Percentiles rank a stretch among this genome's conserved stretches.
These are phyloP conservation scores for Triplophysa siluroides DNA, from an alignment of 2,113 vertebrate genomes.

Conservation along the genomic window DNA sequence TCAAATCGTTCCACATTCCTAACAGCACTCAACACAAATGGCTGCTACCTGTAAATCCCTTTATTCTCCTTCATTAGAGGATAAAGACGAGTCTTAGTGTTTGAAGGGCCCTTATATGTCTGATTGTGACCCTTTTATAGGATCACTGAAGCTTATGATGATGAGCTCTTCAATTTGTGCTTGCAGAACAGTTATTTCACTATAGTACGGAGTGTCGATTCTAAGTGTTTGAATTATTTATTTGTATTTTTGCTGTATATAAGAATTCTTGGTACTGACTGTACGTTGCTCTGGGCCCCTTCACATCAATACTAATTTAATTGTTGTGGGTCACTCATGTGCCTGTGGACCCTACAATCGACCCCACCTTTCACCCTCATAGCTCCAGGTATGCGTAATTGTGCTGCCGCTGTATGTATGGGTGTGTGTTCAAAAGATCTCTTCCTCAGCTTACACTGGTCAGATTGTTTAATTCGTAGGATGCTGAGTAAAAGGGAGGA, in stretches of 20 bases:
- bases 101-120: slow-evolving; percentile 21
- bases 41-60: slow-evolving; percentile 30
- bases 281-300: too few relatives aligned
- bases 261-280: too few relatives aligned
- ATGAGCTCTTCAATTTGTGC: neutral
- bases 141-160: neutral
- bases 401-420: neutral
- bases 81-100: neutral
- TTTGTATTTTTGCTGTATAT: neutral
- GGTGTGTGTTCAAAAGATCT: neutral
- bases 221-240: neutral
- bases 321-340: too few relatives aligned
- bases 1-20: neutral
- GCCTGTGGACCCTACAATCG: too few relatives aligned
- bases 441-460: too few relatives aligned
- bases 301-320: too few relatives aligned
- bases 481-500: too few relatives aligned
- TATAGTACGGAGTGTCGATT: neutral
- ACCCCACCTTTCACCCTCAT: too few relatives aligned
- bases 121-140: slow-evolving; percentile 20
- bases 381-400: neutral
- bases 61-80: slow-evolving; percentile 13
- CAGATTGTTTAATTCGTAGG: too few relatives aligned
- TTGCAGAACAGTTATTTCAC: neutral
- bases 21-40: neutral